A percentile compares a stretch with the other conserved stretches of the same genome.
These are phyloP conservation scores for Nymphalis polychloros DNA, from an alignment of 2,888 invertebrate species.

Conservation along the genomic window DNA sequence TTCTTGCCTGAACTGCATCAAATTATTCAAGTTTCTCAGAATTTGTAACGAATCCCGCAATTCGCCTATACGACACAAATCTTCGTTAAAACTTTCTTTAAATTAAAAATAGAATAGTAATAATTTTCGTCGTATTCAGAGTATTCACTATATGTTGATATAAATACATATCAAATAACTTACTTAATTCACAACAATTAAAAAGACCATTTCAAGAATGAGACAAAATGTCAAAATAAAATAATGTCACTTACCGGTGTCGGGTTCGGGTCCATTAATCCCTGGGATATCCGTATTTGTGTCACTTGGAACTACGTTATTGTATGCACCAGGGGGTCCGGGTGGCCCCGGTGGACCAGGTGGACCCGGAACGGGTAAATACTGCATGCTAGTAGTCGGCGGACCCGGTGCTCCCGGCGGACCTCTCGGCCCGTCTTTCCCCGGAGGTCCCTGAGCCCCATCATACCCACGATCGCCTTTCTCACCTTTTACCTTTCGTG, in stretches of 20 bases:
- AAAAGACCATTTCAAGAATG: not conserved
- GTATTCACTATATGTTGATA: too few relatives aligned
- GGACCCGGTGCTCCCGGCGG: constrained; percentile 84
- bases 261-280: constrained; percentile 62
- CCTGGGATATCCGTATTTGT: constrained; percentile 73
- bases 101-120: not conserved
- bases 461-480: constrained; percentile 87
- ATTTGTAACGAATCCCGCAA: constrained; percentile 71
- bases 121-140: not conserved
- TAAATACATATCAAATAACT: not conserved
- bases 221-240: not conserved
- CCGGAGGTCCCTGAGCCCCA: constrained; percentile 78
- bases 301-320: constrained; percentile 62
- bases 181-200: not conserved
- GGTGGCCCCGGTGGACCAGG: constrained; percentile 88
- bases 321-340: constrained; percentile 51
- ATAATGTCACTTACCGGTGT: constrained; percentile 52
- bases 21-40: constrained; percentile 68
- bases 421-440: constrained; percentile 83
- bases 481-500: constrained; percentile 80
- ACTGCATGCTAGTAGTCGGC: constrained; percentile 80
- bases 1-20: constrained; percentile 68
- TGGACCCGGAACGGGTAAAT: constrained; percentile 88
- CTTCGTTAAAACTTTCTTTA: constrained; percentile 6
- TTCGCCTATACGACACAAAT: constrained; percentile 54